Evolutionary conservation across 53 echinoderm and acorn worm genomes (phyloP).

Genomic region (Astropecten irregularis): DNA sequence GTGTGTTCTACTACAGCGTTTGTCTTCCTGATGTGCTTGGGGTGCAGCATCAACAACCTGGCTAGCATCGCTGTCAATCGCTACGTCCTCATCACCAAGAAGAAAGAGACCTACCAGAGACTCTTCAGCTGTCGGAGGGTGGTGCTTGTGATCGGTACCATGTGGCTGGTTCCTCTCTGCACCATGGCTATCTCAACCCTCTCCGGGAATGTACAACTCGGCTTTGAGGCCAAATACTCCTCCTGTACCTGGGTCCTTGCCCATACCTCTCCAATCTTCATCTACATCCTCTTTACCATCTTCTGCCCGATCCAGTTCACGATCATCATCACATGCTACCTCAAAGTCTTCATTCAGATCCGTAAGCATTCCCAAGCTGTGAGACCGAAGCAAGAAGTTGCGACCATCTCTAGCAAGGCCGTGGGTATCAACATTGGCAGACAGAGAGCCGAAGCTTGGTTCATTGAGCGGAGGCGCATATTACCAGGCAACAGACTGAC

Average conservation of each 20-base stretch:
- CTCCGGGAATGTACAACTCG: constrained; percentile 19
- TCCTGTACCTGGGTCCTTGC: constrained; percentile 22
- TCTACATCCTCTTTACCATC: not conserved
- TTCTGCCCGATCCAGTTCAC: constrained; percentile 50
- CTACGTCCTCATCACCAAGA: constrained; percentile 9
- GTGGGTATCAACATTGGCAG: not conserved
- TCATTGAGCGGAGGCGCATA: not conserved
- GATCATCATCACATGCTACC: constrained; percentile 11
- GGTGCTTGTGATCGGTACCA: not conserved
- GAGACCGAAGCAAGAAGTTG: not conserved
- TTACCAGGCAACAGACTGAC: constrained; percentile 1
- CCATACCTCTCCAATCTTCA: not conserved
- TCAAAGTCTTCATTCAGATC: constrained; percentile 24
- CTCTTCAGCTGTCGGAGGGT: constrained; percentile 3
- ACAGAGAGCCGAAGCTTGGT: not conserved
- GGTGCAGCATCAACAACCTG: constrained; percentile 40
- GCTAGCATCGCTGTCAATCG: constrained; percentile 41
- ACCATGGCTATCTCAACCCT: constrained; percentile 13
- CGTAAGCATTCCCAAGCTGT: constrained; percentile 11
- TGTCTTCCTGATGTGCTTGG: not conserved
- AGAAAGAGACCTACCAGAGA: not conserved
- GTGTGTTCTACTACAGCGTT: constrained; percentile 17
- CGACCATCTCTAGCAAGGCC: not conserved
- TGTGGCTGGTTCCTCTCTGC: constrained; percentile 39
- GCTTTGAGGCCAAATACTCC: constrained; percentile 21